phyloP scores from a whole-genome alignment of 2,888 invertebrate genomes.

The Hirtodrosophila trivittata region DNA sequence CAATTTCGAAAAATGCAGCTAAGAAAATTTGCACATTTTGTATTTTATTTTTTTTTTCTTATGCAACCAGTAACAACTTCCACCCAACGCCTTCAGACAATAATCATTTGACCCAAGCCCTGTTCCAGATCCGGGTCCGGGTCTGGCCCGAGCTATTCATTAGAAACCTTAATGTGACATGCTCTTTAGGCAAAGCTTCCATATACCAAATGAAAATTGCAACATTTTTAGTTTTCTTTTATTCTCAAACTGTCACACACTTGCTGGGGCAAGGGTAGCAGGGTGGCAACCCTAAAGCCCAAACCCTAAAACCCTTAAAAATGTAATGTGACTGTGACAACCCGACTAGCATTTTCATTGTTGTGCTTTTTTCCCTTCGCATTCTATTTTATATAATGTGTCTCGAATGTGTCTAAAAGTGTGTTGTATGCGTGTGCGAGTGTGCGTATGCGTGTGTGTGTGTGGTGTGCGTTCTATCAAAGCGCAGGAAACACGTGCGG shows the following conservation, averaged over 20 bases:
- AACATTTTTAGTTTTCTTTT: conserved; percentile 39
- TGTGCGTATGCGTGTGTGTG: conserved; percentile 23
- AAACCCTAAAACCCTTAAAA: conserved; percentile 27
- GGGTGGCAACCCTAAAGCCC: conserved; percentile 17
- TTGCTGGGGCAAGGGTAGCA: neutral
- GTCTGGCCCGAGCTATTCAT: conserved; percentile 51
- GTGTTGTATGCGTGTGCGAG: conserved; percentile 21
- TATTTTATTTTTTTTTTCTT: too few species aligned
- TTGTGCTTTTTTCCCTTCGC: conserved; percentile 65
- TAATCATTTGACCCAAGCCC: conserved; percentile 41
- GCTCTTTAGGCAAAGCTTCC: conserved; percentile 9
- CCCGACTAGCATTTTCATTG: conserved; percentile 72
- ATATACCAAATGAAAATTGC: conserved; percentile 44
- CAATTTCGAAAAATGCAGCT: conserved; percentile 67
- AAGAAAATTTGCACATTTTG: conserved; percentile 56
- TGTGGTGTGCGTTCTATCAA: conserved; percentile 61
- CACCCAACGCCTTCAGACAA: conserved; percentile 28
- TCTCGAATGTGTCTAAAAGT: conserved; percentile 29
- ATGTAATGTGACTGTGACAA: conserved; percentile 62
- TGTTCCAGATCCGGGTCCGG: neutral
- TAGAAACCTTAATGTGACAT: conserved; percentile 52
- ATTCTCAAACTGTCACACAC: conserved; percentile 41
- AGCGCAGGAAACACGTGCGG: conserved; percentile 80
- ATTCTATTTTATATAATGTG: conserved; percentile 74
- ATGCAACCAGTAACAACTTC: neutral